These are phyloP conservation scores for Papilio polytes DNA, from an alignment of 1,140 invertebrate species.

Conservation along the genomic window DNA sequence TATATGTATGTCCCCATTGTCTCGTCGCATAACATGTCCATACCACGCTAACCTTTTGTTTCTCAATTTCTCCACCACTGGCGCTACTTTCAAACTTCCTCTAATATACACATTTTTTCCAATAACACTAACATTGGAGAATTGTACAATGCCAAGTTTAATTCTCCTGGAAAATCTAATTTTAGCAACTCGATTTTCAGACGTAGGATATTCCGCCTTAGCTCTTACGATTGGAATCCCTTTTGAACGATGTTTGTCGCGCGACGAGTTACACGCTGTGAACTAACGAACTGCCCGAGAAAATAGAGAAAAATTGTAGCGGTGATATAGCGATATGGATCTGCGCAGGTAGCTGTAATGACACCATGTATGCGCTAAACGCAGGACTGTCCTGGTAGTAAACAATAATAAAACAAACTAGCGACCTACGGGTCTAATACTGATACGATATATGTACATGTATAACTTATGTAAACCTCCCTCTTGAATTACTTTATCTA, in stretches of 20 bases:
- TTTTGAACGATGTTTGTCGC: slow-evolving; percentile 37
- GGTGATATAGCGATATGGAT: slow-evolving; percentile 39
- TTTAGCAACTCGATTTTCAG: slow-evolving; percentile 14
- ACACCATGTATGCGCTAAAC: not conserved
- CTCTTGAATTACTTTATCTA: too few species aligned
- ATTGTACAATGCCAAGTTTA: not conserved
- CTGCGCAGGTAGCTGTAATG: slow-evolving; percentile 20
- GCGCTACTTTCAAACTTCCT: too few species aligned
- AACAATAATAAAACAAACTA: not conserved
- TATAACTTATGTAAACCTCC: too few species aligned
- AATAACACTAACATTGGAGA: too few species aligned
- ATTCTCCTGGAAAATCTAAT: not conserved
- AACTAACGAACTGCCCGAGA: slow-evolving; percentile 38
- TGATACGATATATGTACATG: too few species aligned
- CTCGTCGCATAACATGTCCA: too few species aligned
- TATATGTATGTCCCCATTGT: too few species aligned
- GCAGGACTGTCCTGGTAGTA: not conserved
- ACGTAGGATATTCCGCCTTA: not conserved
- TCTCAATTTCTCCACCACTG: too few species aligned
- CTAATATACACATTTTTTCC: too few species aligned
- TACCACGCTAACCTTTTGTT: too few species aligned
- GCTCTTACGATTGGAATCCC: slow-evolving; percentile 10
- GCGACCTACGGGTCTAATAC: too few species aligned
- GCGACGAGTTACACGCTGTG: slow-evolving; percentile 35
- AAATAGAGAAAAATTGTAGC: slow-evolving; percentile 37